These are phyloP conservation scores for Hozukius guyotensis DNA, from an alignment of 2,797 vertebrate species.

Conservation along the genomic window DNA sequence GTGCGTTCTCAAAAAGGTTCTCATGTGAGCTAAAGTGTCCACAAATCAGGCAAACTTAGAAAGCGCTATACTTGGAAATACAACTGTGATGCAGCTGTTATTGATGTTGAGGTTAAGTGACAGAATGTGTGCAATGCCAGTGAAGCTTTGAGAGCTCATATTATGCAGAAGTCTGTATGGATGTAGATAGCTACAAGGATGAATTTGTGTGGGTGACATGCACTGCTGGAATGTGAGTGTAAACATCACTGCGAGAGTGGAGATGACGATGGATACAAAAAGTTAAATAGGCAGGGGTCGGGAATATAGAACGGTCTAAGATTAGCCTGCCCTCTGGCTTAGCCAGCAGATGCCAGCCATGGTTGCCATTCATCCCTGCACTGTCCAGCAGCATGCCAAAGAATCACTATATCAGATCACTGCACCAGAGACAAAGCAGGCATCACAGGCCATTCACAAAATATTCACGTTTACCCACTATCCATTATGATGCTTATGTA, in stretches of 20 bases:
- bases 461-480: slow-evolving; percentile 14
- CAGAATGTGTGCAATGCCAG: slow-evolving; percentile 13
- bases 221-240: slow-evolving; percentile 53
- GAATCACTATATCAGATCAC: slow-evolving; percentile 47
- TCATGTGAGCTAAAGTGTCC: background rate
- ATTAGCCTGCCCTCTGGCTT: slow-evolving; percentile 76
- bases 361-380: slow-evolving; percentile 68
- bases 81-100: slow-evolving; percentile 55
- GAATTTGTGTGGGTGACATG: slow-evolving; percentile 35
- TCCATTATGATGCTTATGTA: background rate
- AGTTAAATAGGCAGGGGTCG: slow-evolving; percentile 53
- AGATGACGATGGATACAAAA: slow-evolving; percentile 40
- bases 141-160: background rate
- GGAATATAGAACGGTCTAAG: slow-evolving; percentile 72
- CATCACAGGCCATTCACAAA: slow-evolving; percentile 45
- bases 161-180: slow-evolving; percentile 12
- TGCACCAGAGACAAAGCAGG: slow-evolving; percentile 28
- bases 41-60: slow-evolving; percentile 22
- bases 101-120: slow-evolving; percentile 48
- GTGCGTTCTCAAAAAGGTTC: slow-evolving; percentile 1
- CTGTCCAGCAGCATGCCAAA: slow-evolving; percentile 56
- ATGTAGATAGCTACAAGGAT: slow-evolving; percentile 11
- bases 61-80: slow-evolving; percentile 35
- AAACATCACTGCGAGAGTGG: slow-evolving; percentile 51
- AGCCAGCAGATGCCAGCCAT: slow-evolving; percentile 71